A percentile compares a stretch with the other conserved stretches of the same genome.
phyloP scores from a whole-genome alignment of 2,797 vertebrate genomes.

The Hippoglossus hippoglossus region DNA sequence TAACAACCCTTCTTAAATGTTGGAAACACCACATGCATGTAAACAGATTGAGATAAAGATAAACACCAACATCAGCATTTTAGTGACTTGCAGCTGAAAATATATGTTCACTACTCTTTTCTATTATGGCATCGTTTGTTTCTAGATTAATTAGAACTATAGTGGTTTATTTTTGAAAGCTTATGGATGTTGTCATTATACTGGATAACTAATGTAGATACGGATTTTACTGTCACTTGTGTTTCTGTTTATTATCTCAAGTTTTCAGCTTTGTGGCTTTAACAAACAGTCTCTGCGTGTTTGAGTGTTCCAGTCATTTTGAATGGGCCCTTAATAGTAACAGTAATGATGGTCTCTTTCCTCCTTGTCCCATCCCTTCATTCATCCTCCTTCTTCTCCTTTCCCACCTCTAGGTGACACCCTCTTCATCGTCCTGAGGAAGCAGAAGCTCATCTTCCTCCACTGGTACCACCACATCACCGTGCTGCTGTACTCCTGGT shows the following conservation, averaged over 20 bases:
- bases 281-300: conserved; percentile 18
- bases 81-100: no score
- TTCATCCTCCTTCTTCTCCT: no score
- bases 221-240: conserved; percentile 1
- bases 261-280: background rate
- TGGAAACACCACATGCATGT: no score
- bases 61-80: no score
- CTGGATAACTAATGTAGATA: background rate
- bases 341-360: conserved; percentile 1
- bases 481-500: conserved; percentile 99
- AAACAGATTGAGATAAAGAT: no score
- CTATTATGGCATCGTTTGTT: no score
- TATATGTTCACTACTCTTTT: no score
- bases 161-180: background rate
- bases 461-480: conserved; percentile 99
- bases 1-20: no score
- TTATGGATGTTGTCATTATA: background rate
- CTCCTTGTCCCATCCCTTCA: background rate
- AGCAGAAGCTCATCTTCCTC: conserved; percentile 99
- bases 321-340: background rate
- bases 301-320: conserved; percentile 13
- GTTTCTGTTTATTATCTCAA: conserved; percentile 12
- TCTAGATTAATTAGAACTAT: background rate
- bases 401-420: conserved; percentile 90
- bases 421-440: conserved; percentile 97